phyloP scores from a whole-genome alignment of 2,888 invertebrate species.

The Lycaena phlaeas region DNA sequence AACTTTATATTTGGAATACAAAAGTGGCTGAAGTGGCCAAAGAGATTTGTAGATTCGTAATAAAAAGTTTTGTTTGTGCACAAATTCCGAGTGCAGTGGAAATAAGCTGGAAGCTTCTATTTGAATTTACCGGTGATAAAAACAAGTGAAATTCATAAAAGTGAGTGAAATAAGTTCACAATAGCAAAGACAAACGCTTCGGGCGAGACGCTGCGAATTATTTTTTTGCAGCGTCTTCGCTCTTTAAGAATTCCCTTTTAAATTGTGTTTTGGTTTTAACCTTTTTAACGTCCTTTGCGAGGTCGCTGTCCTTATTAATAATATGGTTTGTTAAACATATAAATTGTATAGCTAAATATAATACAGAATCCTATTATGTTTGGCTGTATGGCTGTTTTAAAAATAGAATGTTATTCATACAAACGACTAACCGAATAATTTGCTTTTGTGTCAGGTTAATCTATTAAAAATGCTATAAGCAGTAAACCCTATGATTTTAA shows the following conservation, averaged over 20 bases:
- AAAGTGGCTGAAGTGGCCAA: too few species aligned
- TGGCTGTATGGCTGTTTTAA: too few species aligned
- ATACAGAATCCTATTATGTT: too few species aligned
- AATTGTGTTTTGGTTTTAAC: constrained; percentile 64
- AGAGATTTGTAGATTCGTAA: background rate
- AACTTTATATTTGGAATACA: too few species aligned
- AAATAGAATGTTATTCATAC: too few species aligned
- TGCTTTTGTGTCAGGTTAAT: too few species aligned
- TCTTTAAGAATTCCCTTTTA: constrained; percentile 70
- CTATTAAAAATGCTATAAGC: too few species aligned
- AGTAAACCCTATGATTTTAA: too few species aligned
- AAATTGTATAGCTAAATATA: background rate
- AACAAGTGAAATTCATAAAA: constrained; percentile 68
- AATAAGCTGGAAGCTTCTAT: constrained; percentile 36
- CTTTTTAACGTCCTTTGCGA: constrained; percentile 62
- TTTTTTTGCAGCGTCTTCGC: constrained; percentile 59
- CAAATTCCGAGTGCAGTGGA: constrained; percentile 21
- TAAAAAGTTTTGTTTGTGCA: constrained; percentile 17
- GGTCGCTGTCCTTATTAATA: constrained; percentile 50
- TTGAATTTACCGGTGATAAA: constrained; percentile 55
- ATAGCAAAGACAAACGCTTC: constrained; percentile 65
- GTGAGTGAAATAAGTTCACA: constrained; percentile 62
- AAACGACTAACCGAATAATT: too few species aligned
- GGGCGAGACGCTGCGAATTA: constrained; percentile 55
- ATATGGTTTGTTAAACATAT: constrained; percentile 19